These are phyloP conservation scores for Athrips mouffetella DNA, from an alignment of 2,888 invertebrate species.

Conservation along the genomic window DNA sequence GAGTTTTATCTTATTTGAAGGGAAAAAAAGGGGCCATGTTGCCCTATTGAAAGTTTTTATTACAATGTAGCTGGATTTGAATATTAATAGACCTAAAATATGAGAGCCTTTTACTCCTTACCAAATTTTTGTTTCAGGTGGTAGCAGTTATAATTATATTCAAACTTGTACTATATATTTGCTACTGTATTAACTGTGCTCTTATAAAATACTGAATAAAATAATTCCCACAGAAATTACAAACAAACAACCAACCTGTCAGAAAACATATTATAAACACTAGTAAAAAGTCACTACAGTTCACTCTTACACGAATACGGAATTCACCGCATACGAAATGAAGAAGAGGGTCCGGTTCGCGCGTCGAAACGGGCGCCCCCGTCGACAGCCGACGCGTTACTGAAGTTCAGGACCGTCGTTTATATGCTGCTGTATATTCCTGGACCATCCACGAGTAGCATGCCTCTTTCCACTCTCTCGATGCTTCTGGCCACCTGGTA, in stretches of 20 bases:
- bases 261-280: not conserved
- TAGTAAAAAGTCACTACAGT: conserved; percentile 11
- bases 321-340: conserved; percentile 27
- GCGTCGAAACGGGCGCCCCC: conserved; percentile 45
- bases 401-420: conserved; percentile 39
- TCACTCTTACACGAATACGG: conserved; percentile 18
- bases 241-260: conserved; percentile 11
- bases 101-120: too few species aligned
- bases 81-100: too few species aligned
- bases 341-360: conserved; percentile 20
- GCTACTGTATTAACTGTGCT: too few species aligned
- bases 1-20: conserved; percentile 2
- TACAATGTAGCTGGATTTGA: too few species aligned
- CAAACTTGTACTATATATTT: too few species aligned
- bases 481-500: conserved; percentile 52
- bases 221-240: not conserved
- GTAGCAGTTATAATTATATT: too few species aligned
- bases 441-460: not conserved
- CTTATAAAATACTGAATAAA: too few species aligned
- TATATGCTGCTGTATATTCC: conserved; percentile 45
- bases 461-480: conserved; percentile 26
- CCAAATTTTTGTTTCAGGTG: too few species aligned
- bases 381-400: conserved; percentile 58
- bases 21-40: conserved; percentile 11
- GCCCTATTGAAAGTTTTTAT: too few species aligned